Evolutionary conservation across 2,888 invertebrate species (phyloP).

Genomic region (Amphipyra tragopoginis): DNA sequence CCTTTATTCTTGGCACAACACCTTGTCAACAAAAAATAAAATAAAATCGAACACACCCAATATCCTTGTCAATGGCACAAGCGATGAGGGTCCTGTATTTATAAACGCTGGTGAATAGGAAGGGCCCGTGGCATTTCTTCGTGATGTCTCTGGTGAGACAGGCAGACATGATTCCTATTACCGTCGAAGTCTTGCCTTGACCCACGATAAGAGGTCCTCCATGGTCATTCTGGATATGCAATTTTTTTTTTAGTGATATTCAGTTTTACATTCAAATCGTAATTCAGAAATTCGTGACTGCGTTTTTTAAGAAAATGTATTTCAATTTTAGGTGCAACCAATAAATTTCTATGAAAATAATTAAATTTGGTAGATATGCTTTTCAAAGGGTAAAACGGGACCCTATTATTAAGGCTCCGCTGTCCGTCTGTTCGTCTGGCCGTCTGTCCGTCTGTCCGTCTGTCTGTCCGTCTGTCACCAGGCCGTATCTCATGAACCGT

Average conservation of each 20-base stretch:
- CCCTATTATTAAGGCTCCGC: too few relatives aligned
- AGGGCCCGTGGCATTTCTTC: constrained; percentile 80
- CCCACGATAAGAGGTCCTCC: constrained; percentile 82
- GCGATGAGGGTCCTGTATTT: constrained; percentile 73
- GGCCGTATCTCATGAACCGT: too few relatives aligned
- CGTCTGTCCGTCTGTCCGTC: too few relatives aligned
- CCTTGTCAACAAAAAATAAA: not conserved
- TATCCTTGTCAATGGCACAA: constrained; percentile 79
- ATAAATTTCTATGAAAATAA: too few relatives aligned
- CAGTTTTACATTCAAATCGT: not conserved
- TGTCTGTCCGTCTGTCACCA: too few relatives aligned
- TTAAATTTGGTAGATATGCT: too few relatives aligned
- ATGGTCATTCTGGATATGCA: constrained; percentile 79
- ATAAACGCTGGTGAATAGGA: constrained; percentile 80
- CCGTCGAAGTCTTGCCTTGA: constrained; percentile 71
- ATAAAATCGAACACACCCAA: constrained; percentile 64
- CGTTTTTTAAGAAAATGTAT: too few relatives aligned
- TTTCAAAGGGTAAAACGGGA: too few relatives aligned
- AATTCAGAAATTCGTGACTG: too few relatives aligned
- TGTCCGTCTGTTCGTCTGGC: too few relatives aligned
- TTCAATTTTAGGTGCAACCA: too few relatives aligned
- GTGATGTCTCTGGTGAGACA: constrained; percentile 70
- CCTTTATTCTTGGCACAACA: not conserved
- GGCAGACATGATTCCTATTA: constrained; percentile 81
- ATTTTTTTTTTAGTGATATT: not conserved